A percentile compares a stretch with the other conserved stretches of the same genome.
Evolutionary conservation across 92 coral and sea anemone species (phyloP).

Genomic region (Actinostola sp.): DNA sequence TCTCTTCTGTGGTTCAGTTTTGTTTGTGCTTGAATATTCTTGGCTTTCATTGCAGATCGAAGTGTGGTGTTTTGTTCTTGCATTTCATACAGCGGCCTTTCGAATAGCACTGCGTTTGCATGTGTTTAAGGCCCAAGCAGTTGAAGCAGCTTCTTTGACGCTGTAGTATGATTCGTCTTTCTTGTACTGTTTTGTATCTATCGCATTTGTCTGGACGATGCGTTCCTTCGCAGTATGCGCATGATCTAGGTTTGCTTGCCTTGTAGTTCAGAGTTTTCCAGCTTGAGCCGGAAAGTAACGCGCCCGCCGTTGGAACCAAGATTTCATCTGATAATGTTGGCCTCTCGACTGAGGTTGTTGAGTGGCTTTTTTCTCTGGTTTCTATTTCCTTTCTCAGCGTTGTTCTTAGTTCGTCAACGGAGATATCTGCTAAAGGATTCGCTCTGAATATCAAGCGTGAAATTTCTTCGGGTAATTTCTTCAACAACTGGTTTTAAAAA

Average conservation of each 20-base stretch:
- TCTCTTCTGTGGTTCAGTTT: neutral
- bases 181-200: slow-evolving; percentile 29
- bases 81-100: slow-evolving; percentile 43
- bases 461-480: slow-evolving; percentile 33
- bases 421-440: slow-evolving; percentile 37
- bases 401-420: slow-evolving; percentile 47
- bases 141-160: slow-evolving; percentile 39
- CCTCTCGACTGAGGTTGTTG: slow-evolving; percentile 10
- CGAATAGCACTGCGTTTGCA: slow-evolving; percentile 34
- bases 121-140: slow-evolving; percentile 43
- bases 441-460: slow-evolving; percentile 30
- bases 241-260: slow-evolving; percentile 13
- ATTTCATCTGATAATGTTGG: slow-evolving; percentile 31
- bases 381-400: slow-evolving; percentile 44
- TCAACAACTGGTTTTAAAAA: no score
- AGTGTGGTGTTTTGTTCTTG: slow-evolving; percentile 40
- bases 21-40: neutral
- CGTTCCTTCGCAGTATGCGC: slow-evolving; percentile 41
- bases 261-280: no score
- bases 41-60: slow-evolving; percentile 38
- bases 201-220: slow-evolving; percentile 40
- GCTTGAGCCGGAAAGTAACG: slow-evolving; percentile 34
- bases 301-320: slow-evolving; percentile 41
- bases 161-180: slow-evolving; percentile 30
- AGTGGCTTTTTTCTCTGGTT: slow-evolving; percentile 34